These are phyloP conservation scores for Teleopsis dalmanni DNA, from an alignment of 1,140 invertebrate species.

Conservation along the genomic window DNA sequence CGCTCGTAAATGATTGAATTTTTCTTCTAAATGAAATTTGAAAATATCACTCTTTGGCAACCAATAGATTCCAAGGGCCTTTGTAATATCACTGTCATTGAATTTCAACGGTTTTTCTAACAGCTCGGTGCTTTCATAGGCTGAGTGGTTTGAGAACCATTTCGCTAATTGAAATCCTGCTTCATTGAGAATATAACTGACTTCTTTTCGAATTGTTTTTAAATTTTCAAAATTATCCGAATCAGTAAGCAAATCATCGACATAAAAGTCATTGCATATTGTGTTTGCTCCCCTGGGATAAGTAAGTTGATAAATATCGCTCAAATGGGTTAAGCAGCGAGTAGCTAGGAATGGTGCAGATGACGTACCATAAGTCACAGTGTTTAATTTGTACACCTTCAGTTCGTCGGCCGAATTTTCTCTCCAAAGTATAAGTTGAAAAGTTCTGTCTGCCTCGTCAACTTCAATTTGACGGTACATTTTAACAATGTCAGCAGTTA, in stretches of 20 bases:
- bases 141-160: conserved; percentile 2
- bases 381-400: conserved; percentile 16
- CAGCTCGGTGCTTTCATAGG: background rate
- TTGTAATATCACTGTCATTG: background rate
- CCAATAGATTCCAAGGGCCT: background rate
- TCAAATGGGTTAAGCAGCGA: conserved; percentile 22
- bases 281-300: too few relatives aligned
- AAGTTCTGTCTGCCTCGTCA: conserved; percentile 15
- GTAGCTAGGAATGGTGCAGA: conserved; percentile 38
- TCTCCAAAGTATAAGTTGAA: conserved; percentile 42
- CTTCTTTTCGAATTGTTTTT: background rate
- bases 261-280: conserved; percentile 43
- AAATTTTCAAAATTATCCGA: conserved; percentile 14
- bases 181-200: background rate
- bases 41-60: conserved; percentile 6
- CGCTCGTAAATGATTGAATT: too few relatives aligned
- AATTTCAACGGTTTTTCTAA: background rate
- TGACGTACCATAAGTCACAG: conserved; percentile 26
- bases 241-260: conserved; percentile 45
- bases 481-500: conserved; percentile 23
- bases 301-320: conserved; percentile 21
- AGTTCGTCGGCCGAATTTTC: conserved; percentile 13
- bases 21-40: too few relatives aligned
- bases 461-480: conserved; percentile 33
- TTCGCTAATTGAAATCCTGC: background rate